phyloP scores from a whole-genome alignment of 2,113 vertebrate species.

The Hippocampus mohnikei region DNA sequence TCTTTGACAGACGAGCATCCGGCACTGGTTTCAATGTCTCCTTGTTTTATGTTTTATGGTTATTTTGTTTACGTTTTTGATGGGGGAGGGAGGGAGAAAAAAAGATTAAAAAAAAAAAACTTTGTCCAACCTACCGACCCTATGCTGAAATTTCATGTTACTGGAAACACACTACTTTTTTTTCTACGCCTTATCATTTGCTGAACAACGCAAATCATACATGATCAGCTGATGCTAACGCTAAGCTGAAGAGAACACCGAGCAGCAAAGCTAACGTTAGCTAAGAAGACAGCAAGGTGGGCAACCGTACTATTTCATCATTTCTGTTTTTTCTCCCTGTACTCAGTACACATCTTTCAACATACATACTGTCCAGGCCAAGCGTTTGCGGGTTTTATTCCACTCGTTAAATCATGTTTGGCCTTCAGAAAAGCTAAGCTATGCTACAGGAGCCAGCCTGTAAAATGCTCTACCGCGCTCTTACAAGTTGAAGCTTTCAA shows the following conservation, averaged over 20 bases:
- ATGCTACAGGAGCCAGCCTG: not conserved
- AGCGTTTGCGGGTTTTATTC: not conserved
- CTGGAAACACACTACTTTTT: no score
- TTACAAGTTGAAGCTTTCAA: not conserved
- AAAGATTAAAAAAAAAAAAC: no score
- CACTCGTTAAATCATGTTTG: not conserved
- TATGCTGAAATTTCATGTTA: no score
- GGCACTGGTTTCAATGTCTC: no score
- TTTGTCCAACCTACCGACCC: no score
- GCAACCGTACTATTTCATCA: not conserved
- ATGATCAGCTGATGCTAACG: not conserved
- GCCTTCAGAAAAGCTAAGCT: conserved; percentile 3
- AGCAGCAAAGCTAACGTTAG: not conserved
- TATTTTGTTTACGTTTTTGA: no score
- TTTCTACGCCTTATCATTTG: no score
- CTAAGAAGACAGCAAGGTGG: not conserved
- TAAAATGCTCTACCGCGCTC: not conserved
- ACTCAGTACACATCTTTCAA: not conserved
- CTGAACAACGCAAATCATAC: not conserved
- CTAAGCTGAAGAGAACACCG: not conserved
- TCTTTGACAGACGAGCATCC: no score
- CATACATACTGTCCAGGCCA: not conserved
- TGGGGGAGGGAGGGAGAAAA: no score
- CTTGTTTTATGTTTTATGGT: no score
- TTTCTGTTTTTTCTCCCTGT: not conserved